Base-by-base conservation (phyloP, 2,797 vertebrate species). In the Sebastes vulpes region DNA sequence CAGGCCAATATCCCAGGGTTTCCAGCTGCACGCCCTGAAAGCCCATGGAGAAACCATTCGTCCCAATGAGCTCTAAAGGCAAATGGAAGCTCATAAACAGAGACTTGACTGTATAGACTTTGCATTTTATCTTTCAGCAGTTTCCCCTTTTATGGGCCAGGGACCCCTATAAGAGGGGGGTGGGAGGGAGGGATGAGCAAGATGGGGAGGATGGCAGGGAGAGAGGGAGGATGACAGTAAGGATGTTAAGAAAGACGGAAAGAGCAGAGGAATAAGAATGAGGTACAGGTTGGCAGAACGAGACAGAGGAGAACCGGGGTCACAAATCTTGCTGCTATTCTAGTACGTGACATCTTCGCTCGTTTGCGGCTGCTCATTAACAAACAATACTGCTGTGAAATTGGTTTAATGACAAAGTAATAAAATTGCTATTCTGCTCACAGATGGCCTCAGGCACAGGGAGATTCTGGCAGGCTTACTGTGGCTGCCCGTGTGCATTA, bases 381-480 rank as follows among this genome's bases (percentile, higher is more conserved):
- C 98, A 99, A 99, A 99, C 98, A 99, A 99, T 98, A 99, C 98
- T 98, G 98, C 98, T 98, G 98, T 99, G 98, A 99, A 99, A 99
- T 99, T 99, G 98, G 97, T 99, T 99, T 99, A 99, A 99, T 99
- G 98, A 98, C 98, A 99, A 98, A 98, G 98, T 99, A 99, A 99
- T 99, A 99, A 99, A 99, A 99, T 99, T 98, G 98, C 98, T 99
- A 99, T 99, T 99, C 98, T 97, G 97, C 98, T 99, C 98, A 99
- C 98, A 99, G 98, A 99, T 97, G 98, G 98, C 98, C 98, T 95
- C 95, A 97, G 98, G 98, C 98, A 93, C 96, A 96, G 96, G 95
- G 96, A 98, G 97, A 97, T 97, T 96, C 97, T 96, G 97, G 97
- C 96, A 97, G 97, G 97, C 97, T 98, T 97, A 98, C 97, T 96